Base-by-base conservation (phyloP, 2,888 invertebrate genomes). In the Parelbella ahira region DNA sequence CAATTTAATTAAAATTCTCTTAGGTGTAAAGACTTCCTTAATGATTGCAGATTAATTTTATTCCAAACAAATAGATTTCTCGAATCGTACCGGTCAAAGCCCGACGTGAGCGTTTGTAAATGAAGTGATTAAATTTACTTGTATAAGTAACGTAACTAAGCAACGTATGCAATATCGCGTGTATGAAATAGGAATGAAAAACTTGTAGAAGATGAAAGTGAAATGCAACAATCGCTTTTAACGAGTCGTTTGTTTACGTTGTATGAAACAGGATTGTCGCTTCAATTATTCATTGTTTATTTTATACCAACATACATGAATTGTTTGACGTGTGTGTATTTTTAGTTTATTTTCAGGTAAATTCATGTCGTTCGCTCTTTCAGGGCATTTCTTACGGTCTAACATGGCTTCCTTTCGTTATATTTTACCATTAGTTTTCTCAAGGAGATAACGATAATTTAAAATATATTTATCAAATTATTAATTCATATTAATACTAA, bases 161-260 rank as follows among this genome's bases (percentile, higher is more conserved):
- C 12, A n/a, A 9, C 13, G 18, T 32, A 19, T 30, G 38, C 25
- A 27, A 20, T 25, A 39, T 41, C 39, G 39, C 32, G 33, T 41
- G 39, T 27, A 19, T 7, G 9, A 15, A 20, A 5, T 15, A 12
- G 12, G 10, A 30, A 27, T 27, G 39, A 41, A 41, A 33, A 4
- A 39, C 12, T 41, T 33, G 15, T 28, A 32, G 29, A 46, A 37
- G 37, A 46, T 42, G 45, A 46, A 46, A 46, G 45, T 41, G 24
- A 30, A 29, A 24, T 24, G 30, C 32, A 20, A 27, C 39, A 45
- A 41, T 32, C 20, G 36, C 33, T 42, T 46, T 42, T 42, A 46
- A 41, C 19, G 27, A 13, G 45, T 34, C 19, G 30, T 39, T 39
- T 39, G 41, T 41, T 41, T 41, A 33, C 33, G 24, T 41, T 25